Evolutionary conservation across 1,140 invertebrate genomes (phyloP).

Genomic region (Saccostrea cuccullata): DNA sequence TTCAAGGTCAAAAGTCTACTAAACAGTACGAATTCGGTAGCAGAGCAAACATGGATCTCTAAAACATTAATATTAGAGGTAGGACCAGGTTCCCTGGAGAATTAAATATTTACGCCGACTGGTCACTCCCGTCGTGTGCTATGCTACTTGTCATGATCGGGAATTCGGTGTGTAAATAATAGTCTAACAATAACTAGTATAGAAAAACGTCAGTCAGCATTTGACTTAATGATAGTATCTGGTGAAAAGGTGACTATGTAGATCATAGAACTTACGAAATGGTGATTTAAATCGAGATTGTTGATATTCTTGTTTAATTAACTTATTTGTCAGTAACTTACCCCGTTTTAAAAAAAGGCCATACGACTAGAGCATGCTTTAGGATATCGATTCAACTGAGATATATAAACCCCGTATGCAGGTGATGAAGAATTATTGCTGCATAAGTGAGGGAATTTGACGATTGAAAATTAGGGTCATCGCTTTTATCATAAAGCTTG

Average conservation of each 20-base stretch:
- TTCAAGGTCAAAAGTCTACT: no score
- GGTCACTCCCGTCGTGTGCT: no score
- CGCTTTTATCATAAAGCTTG: neutral
- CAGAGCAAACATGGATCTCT: no score
- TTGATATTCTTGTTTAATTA: neutral
- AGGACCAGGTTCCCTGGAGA: no score
- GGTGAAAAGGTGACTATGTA: neutral
- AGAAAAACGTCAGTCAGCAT: neutral
- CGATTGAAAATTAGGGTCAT: neutral
- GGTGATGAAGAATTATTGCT: neutral
- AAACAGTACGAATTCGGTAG: no score
- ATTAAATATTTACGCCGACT: no score
- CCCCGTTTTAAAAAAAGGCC: neutral
- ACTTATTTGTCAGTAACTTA: no score
- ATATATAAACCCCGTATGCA: neutral
- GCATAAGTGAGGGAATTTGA: neutral
- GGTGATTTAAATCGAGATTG: neutral
- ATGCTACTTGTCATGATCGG: neutral
- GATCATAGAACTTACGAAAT: neutral
- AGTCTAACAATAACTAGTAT: neutral
- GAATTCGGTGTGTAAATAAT: neutral
- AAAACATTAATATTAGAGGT: no score
- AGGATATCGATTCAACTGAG: neutral
- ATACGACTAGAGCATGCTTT: neutral
- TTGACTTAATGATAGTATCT: neutral